Conservation (phyloP, 2,797 vertebrate species). For the Cottoperca gobio region DNA sequence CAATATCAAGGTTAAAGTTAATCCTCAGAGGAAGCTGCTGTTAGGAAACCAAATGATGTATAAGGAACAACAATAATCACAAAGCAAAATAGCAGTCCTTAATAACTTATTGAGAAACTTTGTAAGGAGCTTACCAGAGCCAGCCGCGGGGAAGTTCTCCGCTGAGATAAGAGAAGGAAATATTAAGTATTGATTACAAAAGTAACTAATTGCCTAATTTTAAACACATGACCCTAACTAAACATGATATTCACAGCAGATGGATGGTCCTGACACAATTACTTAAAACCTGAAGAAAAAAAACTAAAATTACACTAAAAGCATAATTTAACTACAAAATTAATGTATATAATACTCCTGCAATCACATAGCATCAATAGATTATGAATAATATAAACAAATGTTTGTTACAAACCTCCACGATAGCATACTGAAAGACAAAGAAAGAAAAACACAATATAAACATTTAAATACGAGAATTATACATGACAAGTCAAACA, state of each 20-base stretch:
- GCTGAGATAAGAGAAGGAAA: slow-evolving; percentile 7
- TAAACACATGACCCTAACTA: not conserved
- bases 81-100: not conserved
- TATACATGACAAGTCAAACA: not conserved
- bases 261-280: not conserved
- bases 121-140: slow-evolving; percentile 38
- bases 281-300: not conserved
- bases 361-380: not conserved
- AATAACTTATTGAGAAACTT: not conserved
- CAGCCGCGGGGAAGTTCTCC: slow-evolving; percentile 55
- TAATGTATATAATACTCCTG: not conserved
- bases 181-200: not conserved
- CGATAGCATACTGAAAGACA: slow-evolving; percentile 48
- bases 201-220: not conserved
- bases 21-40: not conserved
- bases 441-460: not conserved
- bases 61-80: not conserved
- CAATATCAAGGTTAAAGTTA: not conserved
- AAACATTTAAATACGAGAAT: not conserved
- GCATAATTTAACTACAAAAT: not conserved
- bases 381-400: not conserved
- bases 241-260: not conserved
- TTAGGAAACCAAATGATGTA: not conserved
- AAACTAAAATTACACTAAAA: not conserved
- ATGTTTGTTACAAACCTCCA: slow-evolving; percentile 60